Evolutionary conservation across 2,797 vertebrate genomes (phyloP).

Genomic region (Spinus pinus): DNA sequence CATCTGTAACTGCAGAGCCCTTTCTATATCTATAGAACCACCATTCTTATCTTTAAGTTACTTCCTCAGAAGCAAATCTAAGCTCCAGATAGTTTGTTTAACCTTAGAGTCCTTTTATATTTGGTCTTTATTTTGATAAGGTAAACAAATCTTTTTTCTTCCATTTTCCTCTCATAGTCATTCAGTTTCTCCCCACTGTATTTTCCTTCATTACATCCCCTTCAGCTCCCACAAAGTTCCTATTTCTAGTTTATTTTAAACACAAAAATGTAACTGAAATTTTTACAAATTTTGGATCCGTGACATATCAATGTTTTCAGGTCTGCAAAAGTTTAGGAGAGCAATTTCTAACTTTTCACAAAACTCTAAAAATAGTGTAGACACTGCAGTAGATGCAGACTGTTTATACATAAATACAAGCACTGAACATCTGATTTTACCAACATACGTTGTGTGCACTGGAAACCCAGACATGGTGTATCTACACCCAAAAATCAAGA

Average conservation of each 20-base stretch:
- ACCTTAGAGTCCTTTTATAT: not conserved
- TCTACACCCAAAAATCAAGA: not conserved
- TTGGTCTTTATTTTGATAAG: not conserved
- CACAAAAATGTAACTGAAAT: not conserved
- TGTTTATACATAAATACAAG: conserved; percentile 25
- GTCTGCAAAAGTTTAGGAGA: not conserved
- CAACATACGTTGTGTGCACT: not conserved
- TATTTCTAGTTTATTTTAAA: not conserved
- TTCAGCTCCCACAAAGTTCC: not conserved
- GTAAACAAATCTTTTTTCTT: not conserved
- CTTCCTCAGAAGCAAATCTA: not conserved
- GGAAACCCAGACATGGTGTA: not conserved
- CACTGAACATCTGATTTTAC: not conserved
- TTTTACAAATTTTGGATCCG: not conserved
- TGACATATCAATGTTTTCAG: not conserved
- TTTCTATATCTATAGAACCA: not conserved
- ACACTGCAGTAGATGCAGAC: not conserved
- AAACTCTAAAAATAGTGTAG: not conserved
- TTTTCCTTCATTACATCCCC: not conserved
- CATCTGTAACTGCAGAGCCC: not conserved
- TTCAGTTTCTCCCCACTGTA: not conserved
- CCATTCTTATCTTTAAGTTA: not conserved
- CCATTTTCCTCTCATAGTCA: not conserved
- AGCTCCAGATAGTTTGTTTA: not conserved
- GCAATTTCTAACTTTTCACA: not conserved